Base-by-base conservation (phyloP, 2,888 invertebrate genomes). In the Drosophila quasianomalipes region DNA sequence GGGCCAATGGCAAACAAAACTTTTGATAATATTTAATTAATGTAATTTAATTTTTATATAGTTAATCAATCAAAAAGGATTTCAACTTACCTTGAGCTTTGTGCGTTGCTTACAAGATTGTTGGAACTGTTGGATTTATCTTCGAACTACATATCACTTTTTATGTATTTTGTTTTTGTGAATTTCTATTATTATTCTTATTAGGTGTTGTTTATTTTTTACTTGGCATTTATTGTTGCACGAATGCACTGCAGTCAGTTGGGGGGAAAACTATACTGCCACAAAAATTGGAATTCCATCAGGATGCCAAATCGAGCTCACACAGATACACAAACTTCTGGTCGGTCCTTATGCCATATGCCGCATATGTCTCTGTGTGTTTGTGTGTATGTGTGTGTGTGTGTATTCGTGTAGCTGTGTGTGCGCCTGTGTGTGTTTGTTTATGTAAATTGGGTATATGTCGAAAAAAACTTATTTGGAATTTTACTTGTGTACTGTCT, bases 1-100 rank as follows among this genome's bases (percentile, higher is more conserved):
- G 44, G 26, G 16, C 26, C 26, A 47, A 35, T 26, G 19, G 26
- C 54, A 26, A 26, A 26, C 19, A 35, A 26, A 22, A 35, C 33
- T 19, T 54, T 33, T 22, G 1, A 51, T 10, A 22, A 19, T 7
- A 26, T 47, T 26, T 26, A 28, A 47, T 47, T 47, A 47, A 9
- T 47, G 16, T 7, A 26, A 26, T 26, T 16, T 47, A 9, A 51
- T 51, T 28, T 51, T 28, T 51, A 28, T 28, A n/a, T 4, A 16
- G 4, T 47, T 26, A 16, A 16, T 47, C 16, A 26, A 16, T 26
- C 16, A 26, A 16, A 47, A 54, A 41, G 37, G 63, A 68, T 66
- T 55, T 63, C 9, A 39, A 58, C 84, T 80, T 70, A 85, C 85
- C 83, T 70, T 71, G 67, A 72, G 67, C 60, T 85, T 85, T 76